phyloP scores from a whole-genome alignment of 2,888 invertebrate species.

The Chironomus riparius region DNA sequence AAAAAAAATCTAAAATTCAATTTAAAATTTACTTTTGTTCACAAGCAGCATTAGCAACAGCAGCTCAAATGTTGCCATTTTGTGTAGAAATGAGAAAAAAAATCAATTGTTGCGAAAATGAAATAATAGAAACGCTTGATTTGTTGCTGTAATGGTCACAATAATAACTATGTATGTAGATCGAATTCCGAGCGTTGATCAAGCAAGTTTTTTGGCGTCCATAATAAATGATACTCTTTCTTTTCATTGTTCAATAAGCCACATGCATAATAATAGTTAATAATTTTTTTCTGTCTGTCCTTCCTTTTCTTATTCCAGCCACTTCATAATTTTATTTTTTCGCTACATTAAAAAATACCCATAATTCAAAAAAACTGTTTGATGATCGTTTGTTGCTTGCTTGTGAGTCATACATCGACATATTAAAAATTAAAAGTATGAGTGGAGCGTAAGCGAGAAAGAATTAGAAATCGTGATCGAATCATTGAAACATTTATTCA shows the following conservation, averaged over 20 bases:
- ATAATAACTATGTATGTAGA: background rate
- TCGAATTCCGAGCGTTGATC: background rate
- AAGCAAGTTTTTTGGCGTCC: background rate
- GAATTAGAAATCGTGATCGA: conserved; percentile 21
- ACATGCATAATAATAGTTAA: background rate
- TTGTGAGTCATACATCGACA: background rate
- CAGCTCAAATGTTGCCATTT: background rate
- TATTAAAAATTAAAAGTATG: background rate
- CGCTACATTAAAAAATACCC: background rate
- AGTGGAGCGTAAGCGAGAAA: background rate
- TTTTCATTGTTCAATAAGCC: background rate
- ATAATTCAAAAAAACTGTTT: background rate
- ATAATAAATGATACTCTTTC: no score
- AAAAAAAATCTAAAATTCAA: no score
- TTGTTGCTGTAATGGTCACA: conserved; percentile 13
- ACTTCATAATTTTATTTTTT: background rate
- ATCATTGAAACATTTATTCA: conserved; percentile 19
- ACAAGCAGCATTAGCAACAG: no score
- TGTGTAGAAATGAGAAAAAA: background rate
- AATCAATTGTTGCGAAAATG: background rate
- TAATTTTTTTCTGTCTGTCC: background rate
- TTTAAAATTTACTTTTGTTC: no score
- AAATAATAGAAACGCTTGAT: conserved; percentile 19
- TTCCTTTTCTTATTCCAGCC: background rate
- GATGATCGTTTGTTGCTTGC: background rate